Evolutionary conservation across 2,113 vertebrate genomes (phyloP).

Genomic region (Circaetus gallicus): DNA sequence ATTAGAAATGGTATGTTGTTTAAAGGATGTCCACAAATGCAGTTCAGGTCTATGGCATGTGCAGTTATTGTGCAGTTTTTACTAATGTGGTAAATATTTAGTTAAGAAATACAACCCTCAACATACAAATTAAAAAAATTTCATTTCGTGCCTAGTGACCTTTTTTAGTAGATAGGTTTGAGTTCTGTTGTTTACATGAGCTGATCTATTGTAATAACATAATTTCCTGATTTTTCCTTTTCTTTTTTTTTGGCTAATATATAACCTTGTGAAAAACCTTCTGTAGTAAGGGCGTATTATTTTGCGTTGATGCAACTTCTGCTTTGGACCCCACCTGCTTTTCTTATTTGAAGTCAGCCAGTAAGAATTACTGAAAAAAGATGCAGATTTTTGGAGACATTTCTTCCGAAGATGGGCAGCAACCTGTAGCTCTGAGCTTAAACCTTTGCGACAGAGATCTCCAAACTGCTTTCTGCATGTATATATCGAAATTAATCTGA

Average conservation of each 20-base stretch:
- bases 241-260: background rate
- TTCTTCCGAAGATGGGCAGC: background rate
- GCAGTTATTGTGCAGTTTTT: background rate
- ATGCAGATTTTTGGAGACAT: background rate
- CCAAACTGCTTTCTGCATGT: background rate
- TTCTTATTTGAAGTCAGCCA: background rate
- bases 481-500: background rate
- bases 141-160: background rate
- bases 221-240: background rate
- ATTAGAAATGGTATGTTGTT: background rate
- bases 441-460: background rate
- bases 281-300: background rate
- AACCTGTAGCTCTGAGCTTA: background rate
- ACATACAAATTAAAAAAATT: background rate
- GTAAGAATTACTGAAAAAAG: background rate
- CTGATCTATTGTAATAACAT: background rate
- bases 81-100: background rate
- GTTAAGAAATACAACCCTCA: background rate
- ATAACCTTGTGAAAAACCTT: background rate
- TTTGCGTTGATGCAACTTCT: background rate
- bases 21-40: background rate
- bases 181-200: background rate
- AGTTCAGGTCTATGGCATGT: background rate
- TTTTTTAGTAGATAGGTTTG: background rate
- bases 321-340: background rate